Conservation (phyloP, 2,888 invertebrate species). For the Chrysotoxum bicinctum region DNA sequence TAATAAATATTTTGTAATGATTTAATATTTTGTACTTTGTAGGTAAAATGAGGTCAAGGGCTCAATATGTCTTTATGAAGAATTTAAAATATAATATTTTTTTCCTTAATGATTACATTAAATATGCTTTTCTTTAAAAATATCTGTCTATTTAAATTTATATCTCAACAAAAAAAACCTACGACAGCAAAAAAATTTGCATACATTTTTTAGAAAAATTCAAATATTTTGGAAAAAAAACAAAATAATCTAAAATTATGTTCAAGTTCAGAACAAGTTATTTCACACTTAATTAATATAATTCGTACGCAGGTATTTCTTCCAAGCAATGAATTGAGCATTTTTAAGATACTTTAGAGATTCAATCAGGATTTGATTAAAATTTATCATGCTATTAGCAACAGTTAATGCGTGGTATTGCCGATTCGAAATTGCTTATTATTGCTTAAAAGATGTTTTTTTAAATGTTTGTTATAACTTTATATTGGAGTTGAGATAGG, state of each 20-base stretch:
- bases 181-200: not conserved
- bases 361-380: not conserved
- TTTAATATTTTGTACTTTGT: too few species aligned
- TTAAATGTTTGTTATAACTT: not conserved
- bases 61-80: too few species aligned
- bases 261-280: not conserved
- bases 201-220: not conserved
- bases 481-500: not conserved
- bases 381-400: slow-evolving; percentile 3
- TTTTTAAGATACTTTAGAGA: not conserved
- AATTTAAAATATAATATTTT: too few species aligned
- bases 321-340: not conserved
- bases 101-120: not conserved
- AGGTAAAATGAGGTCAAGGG: too few species aligned
- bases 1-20: too few species aligned
- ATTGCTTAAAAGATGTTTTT: not conserved
- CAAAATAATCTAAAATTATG: not conserved
- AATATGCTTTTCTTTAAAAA: not conserved
- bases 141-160: not conserved
- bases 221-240: not conserved
- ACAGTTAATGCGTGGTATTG: not conserved
- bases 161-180: not conserved
- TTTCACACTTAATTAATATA: slow-evolving; percentile 1
- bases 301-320: not conserved
- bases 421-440: not conserved